Conservation (phyloP, 2,797 vertebrate species). For the Sebastes iracundus region DNA sequence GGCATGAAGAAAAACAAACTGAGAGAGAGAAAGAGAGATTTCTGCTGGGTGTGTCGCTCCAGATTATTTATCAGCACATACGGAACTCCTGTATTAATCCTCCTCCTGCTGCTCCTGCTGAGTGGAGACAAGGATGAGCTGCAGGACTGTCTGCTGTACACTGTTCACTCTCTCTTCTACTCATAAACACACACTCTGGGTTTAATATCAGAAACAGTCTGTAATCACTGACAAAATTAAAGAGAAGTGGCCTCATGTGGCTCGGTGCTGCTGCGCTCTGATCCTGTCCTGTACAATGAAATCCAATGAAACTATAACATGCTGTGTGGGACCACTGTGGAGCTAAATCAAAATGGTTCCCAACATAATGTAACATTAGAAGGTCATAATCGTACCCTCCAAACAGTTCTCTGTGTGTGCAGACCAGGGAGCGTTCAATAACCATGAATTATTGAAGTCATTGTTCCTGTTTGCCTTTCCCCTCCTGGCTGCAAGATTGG, state of each 20-base stretch:
- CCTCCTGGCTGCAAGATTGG: conserved; percentile 3
- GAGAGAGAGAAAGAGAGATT: conserved; percentile 20
- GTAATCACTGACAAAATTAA: conserved; percentile 27
- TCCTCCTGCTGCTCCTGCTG: conserved; percentile 64
- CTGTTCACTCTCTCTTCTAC: conserved; percentile 1
- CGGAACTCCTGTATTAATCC: conserved; percentile 58
- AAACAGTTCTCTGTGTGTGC: conserved; percentile 8
- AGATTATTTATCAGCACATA: conserved; percentile 57
- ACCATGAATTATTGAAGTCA: conserved; percentile 74
- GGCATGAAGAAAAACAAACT: conserved; percentile 13
- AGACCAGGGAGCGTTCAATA: conserved; percentile 52
- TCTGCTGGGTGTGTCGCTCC: conserved; percentile 47
- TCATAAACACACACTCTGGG: conserved; percentile 4
- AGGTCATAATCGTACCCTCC: conserved; percentile 30
- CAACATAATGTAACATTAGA: conserved; percentile 37
- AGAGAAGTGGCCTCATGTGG: conserved; percentile 22
- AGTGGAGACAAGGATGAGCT: conserved; percentile 49
- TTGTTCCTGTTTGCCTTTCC: conserved; percentile 48
- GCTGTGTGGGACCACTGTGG: background rate
- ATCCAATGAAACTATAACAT: background rate
- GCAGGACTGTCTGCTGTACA: conserved; percentile 29
- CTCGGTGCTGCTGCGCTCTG: background rate
- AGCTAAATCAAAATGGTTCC: background rate
- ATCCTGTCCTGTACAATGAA: background rate
- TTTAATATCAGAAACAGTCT: conserved; percentile 29